These are phyloP conservation scores for Danio choprae DNA, from an alignment of 2,797 vertebrate species.

Conservation along the genomic window DNA sequence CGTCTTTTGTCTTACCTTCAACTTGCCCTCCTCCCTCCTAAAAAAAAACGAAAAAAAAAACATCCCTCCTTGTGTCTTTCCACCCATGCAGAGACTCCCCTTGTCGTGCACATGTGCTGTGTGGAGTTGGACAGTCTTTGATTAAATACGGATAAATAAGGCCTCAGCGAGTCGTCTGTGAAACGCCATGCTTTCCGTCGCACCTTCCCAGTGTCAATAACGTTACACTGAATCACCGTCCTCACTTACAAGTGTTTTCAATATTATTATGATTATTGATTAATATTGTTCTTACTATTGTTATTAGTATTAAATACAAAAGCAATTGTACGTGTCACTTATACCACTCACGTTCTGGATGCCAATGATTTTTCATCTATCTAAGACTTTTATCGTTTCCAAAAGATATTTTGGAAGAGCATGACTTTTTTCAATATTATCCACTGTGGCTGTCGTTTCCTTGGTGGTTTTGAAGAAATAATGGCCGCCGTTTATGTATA, in stretches of 20 bases:
- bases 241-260: constrained; percentile 75
- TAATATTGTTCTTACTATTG: constrained; percentile 61
- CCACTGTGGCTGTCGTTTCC: constrained; percentile 77
- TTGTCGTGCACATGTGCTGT: constrained; percentile 50
- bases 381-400: constrained; percentile 55
- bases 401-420: constrained; percentile 69
- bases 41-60: not conserved
- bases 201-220: constrained; percentile 54
- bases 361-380: constrained; percentile 77
- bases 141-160: constrained; percentile 36
- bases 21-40: constrained; percentile 53
- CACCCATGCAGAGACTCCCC: constrained; percentile 49
- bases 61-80: constrained; percentile 25
- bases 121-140: constrained; percentile 50
- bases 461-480: constrained; percentile 71
- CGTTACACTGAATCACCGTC: constrained; percentile 76
- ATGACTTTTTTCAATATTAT: constrained; percentile 74
- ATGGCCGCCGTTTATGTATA: constrained; percentile 70
- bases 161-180: constrained; percentile 46
- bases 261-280: constrained; percentile 65
- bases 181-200: constrained; percentile 46
- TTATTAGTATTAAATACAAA: constrained; percentile 70
- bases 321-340: constrained; percentile 80
- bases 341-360: constrained; percentile 76
- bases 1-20: constrained; percentile 53